A percentile compares a stretch with the other conserved stretches of the same genome.
Conservation (phyloP, 2,113 vertebrate species). For the Taurulus bubalis region DNA sequence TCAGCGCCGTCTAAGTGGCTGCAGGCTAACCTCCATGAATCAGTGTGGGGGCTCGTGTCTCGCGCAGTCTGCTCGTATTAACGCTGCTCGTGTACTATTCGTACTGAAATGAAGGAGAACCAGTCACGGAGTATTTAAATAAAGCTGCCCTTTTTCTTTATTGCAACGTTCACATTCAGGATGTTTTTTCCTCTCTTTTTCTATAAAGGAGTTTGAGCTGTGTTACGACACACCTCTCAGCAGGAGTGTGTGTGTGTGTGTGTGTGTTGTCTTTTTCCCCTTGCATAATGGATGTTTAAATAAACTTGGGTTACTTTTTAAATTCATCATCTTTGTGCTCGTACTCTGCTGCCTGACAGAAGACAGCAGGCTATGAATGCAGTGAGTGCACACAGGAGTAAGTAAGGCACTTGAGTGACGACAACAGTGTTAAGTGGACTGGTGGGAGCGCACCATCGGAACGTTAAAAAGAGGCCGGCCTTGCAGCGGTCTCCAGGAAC, state of each 20-base stretch:
- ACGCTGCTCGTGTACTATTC: conserved; percentile 31
- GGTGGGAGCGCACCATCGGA: conserved; percentile 49
- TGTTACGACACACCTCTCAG: conserved; percentile 18
- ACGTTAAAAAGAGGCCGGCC: conserved; percentile 17
- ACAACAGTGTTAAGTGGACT: conserved; percentile 66
- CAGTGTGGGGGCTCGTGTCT: conserved; percentile 15
- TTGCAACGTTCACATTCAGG: conserved; percentile 77
- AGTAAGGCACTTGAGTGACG: conserved; percentile 84
- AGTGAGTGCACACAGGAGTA: conserved; percentile 59
- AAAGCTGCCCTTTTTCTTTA: conserved; percentile 78
- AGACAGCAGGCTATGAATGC: conserved; percentile 58
- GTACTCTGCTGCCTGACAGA: conserved; percentile 55
- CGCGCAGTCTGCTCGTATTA: conserved; percentile 11
- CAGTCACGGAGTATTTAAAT: conserved; percentile 67
- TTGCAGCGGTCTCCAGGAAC: conserved; percentile 21
- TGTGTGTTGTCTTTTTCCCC: conserved; percentile 7
- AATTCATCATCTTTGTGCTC: conserved; percentile 70
- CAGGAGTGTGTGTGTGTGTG: not conserved
- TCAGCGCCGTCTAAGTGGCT: not conserved
- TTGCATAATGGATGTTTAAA: conserved; percentile 70
- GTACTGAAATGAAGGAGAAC: conserved; percentile 50
- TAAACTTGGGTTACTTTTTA: conserved; percentile 24
- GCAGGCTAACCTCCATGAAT: conserved; percentile 16
- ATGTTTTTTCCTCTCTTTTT: not conserved
- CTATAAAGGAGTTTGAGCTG: conserved; percentile 13